Conservation (phyloP, 1,140 invertebrate species). For the Coptotermes formosanus region DNA sequence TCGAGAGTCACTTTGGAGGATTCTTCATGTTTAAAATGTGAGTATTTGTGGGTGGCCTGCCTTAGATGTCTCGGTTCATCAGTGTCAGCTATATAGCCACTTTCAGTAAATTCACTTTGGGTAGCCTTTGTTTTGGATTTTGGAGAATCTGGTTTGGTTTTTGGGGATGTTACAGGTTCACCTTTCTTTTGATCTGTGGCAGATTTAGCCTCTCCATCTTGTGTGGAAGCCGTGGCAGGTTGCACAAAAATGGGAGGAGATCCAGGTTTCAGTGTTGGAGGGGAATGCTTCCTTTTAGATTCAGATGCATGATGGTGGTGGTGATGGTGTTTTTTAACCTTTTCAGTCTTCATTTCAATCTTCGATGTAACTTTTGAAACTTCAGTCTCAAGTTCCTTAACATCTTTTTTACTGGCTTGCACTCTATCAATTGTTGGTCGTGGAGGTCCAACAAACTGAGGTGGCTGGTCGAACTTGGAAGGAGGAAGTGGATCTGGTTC, state of each 20-base stretch:
- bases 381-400: conserved; percentile 32
- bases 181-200: not conserved
- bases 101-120: conserved; percentile 51
- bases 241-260: conserved; percentile 56
- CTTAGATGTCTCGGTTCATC: conserved; percentile 53
- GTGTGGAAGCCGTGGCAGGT: conserved; percentile 37
- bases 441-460: conserved; percentile 51
- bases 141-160: conserved; percentile 55
- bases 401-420: conserved; percentile 27
- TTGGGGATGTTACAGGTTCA: conserved; percentile 26
- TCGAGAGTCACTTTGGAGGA: not conserved
- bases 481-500: conserved; percentile 58
- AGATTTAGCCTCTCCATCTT: conserved; percentile 36
- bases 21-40: conserved; percentile 27
- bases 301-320: conserved; percentile 35
- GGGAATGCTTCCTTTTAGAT: conserved; percentile 40
- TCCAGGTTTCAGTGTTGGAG: conserved; percentile 50
- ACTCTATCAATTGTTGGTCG: conserved; percentile 45
- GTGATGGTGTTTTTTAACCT: conserved; percentile 32
- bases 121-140: conserved; percentile 54
- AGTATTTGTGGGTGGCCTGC: conserved; percentile 21
- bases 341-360: conserved; percentile 34
- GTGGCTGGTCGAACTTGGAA: conserved; percentile 56
- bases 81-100: conserved; percentile 72
- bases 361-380: conserved; percentile 33